A percentile compares a stretch with the other conserved stretches of the same genome.
Conservation (phyloP, 2,888 invertebrate genomes). For the Phrixothrix hirtus region DNA sequence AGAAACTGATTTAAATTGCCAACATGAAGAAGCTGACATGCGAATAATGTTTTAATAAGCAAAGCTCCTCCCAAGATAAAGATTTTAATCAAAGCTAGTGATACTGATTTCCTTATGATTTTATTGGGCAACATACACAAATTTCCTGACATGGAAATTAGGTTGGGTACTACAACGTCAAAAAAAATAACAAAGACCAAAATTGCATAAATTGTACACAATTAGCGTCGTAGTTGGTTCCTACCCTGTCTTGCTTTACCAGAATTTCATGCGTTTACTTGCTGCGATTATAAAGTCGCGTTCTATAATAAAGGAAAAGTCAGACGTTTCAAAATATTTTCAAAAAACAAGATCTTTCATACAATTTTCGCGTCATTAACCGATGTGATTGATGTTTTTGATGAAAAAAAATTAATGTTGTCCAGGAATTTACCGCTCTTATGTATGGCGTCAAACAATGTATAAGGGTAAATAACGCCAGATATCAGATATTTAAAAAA, state of each 20-base stretch:
- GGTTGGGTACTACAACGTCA: background rate
- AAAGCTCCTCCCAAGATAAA: no score
- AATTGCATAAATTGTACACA: background rate
- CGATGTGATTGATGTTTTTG: background rate
- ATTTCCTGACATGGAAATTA: no score
- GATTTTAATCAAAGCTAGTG: no score
- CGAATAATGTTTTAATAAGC: no score
- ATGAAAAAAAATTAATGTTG: background rate
- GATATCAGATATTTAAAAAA: background rate
- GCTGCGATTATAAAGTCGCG: no score
- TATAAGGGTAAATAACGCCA: background rate
- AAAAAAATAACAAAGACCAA: background rate
- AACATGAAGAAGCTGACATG: background rate
- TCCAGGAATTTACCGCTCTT: background rate
- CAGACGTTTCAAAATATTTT: background rate
- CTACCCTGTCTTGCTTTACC: background rate
- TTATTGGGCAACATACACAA: no score
- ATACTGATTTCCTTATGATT: no score
- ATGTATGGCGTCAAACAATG: background rate
- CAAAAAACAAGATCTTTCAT: background rate
- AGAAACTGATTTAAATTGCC: background rate
- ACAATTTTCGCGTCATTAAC: background rate
- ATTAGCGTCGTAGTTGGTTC: background rate
- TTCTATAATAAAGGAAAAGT: no score
- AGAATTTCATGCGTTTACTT: background rate